Evolutionary conservation across 2,113 vertebrate genomes (phyloP).

Genomic region (Lamprologus speciosus): DNA sequence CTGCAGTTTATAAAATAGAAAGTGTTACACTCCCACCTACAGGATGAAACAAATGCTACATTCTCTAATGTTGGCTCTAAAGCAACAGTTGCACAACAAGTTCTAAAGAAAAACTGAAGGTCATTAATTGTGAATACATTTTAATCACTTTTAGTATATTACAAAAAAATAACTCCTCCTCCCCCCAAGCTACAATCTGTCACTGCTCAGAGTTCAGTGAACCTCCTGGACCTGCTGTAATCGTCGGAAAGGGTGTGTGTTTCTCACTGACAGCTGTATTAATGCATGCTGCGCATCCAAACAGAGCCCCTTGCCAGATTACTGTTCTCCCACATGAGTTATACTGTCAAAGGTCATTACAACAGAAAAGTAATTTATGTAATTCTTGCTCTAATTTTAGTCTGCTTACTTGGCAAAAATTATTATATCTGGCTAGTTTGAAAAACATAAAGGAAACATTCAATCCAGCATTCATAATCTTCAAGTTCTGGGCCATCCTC

Average conservation of each 20-base stretch:
- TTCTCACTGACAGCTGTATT: conserved; percentile 59
- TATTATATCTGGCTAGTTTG: background rate
- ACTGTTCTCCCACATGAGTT: conserved; percentile 32
- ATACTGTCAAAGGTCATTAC: conserved; percentile 27
- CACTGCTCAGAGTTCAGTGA: conserved; percentile 10
- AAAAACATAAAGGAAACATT: background rate
- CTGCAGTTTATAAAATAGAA: background rate
- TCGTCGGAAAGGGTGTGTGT: conserved; percentile 74
- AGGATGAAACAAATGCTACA: conserved; percentile 26
- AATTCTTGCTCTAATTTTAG: conserved; percentile 10
- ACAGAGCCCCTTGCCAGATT: conserved; percentile 42
- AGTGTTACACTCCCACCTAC: conserved; percentile 49
- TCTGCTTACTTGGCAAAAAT: background rate
- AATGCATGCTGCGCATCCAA: conserved; percentile 49
- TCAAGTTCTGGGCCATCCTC: background rate
- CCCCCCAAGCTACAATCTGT: background rate
- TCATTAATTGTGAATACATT: background rate
- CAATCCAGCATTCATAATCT: background rate
- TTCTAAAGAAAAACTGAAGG: background rate
- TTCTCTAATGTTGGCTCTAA: background rate
- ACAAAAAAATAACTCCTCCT: background rate
- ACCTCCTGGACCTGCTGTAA: conserved; percentile 61
- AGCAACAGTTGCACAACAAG: background rate
- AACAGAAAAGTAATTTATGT: conserved; percentile 23
- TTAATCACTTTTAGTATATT: background rate